Evolutionary conservation across 2,888 invertebrate species (phyloP).

Genomic region (Drosophila percnosoma): DNA sequence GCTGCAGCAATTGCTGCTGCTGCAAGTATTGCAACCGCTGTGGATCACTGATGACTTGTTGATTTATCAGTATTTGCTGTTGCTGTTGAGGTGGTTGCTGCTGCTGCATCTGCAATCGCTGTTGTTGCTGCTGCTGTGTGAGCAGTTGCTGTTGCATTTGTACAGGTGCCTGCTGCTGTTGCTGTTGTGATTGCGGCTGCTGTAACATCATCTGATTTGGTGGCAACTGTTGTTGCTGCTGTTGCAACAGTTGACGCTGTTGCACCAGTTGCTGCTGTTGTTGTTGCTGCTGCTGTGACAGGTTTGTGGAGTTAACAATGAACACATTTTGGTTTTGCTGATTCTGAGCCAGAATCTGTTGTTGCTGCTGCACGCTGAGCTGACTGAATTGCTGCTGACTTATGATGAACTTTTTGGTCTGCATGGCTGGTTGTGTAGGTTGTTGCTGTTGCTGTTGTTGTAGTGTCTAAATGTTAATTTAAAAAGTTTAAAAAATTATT

Average conservation of each 20-base stretch:
- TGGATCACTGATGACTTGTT: conserved; percentile 83
- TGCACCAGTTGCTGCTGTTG: conserved; percentile 78
- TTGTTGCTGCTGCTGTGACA: conserved; percentile 76
- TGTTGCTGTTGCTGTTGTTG: conserved; percentile 66
- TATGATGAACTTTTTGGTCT: conserved; percentile 85
- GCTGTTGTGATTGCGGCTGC: conserved; percentile 67
- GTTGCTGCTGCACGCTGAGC: conserved; percentile 87
- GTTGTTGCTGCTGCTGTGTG: conserved; percentile 65
- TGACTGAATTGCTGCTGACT: conserved; percentile 88
- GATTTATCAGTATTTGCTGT: conserved; percentile 83
- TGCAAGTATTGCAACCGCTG: conserved; percentile 83
- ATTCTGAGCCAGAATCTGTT: conserved; percentile 84
- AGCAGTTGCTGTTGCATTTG: conserved; percentile 71
- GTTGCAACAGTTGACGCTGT: conserved; percentile 56
- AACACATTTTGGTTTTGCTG: conserved; percentile 85
- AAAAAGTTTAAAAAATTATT: not conserved
- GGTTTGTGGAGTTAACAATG: conserved; percentile 83
- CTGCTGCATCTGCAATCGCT: conserved; percentile 81
- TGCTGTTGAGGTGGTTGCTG: conserved; percentile 76
- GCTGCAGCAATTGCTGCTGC: conserved; percentile 77
- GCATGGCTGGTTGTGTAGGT: conserved; percentile 71
- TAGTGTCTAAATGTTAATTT: conserved; percentile 39
- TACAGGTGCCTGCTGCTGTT: conserved; percentile 60
- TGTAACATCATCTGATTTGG: conserved; percentile 63
- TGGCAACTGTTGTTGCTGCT: conserved; percentile 71